Percentiles rank a stretch among this genome's conserved stretches.
Evolutionary conservation across 2,888 invertebrate genomes (phyloP).

Genomic region (Tetragnatha montana): DNA sequence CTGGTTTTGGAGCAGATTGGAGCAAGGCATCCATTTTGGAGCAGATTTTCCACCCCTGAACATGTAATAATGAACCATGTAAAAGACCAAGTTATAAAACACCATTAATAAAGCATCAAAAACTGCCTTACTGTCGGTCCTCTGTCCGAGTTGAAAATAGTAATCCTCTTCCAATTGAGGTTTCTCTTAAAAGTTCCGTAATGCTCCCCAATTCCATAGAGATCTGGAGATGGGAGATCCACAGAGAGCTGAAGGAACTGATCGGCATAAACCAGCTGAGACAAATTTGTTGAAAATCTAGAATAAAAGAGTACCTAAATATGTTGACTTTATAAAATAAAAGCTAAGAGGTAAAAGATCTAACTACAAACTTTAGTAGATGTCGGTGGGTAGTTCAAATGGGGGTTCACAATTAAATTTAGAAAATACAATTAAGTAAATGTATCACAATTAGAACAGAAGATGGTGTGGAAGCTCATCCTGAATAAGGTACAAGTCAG

Average conservation of each 20-base stretch:
- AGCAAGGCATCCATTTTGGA: no score
- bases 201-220: conserved; percentile 66
- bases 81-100: no score
- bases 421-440: no score
- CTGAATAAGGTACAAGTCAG: no score
- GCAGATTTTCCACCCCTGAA: no score
- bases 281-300: conserved; percentile 57
- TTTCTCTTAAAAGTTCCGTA: conserved; percentile 42
- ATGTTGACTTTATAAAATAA: not conserved
- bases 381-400: no score
- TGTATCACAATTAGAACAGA: no score
- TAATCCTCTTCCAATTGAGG: conserved; percentile 60
- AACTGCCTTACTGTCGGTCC: conserved; percentile 39
- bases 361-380: not conserved
- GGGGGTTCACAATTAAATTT: no score
- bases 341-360: not conserved
- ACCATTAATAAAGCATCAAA: no score
- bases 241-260: conserved; percentile 63
- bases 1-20: no score
- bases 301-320: conserved; percentile 7
- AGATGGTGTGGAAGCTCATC: no score
- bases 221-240: conserved; percentile 44
- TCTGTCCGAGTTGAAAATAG: conserved; percentile 53
- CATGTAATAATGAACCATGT: no score
- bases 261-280: conserved; percentile 51